Base-by-base conservation (phyloP, 2,888 invertebrate species). In the Tetranychus truncatus region DNA sequence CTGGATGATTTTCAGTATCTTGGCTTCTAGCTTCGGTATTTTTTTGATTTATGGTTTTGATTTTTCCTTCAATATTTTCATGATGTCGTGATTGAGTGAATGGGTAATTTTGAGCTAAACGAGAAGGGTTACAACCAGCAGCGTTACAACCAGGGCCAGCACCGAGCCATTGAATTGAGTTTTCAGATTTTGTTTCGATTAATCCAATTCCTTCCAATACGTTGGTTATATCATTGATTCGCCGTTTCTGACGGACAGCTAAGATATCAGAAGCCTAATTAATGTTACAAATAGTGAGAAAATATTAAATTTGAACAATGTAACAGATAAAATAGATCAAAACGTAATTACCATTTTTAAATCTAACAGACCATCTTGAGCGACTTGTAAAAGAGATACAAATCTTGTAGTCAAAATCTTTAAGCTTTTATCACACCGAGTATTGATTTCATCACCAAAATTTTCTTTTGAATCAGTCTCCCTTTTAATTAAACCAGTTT, bases 211-310 rank as follows among this genome's bases (percentile, higher is more conserved):
- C 94, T 85, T 94, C 94, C 74, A 94, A 85, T 4, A 94, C 94
- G 84, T 94, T 94, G 1, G 94, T 94, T 77, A 94, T 95, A 82
- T 94, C 94, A 82, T 94, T 94, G 80, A 93, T 94, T 81, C 93
- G 86, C 78, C 93, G 85, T 83, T 94, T 94, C 82, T 94, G 93
- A 74, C 84, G 80, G n/a, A 95, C 94, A 79, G 91, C 91, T 79
- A 95, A 83, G 78, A 89, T 86, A 84, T 94, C 91, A 9, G 93
- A 92, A 73, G 94, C 93, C 92, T 92, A 71, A 18, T 45, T 71
- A 21, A n/a, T n/a, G n/a, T n/a, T n/a, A n/a, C n/a, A n/a, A n/a
- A n/a, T n/a, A n/a, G n/a, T n/a, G n/a, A n/a, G 45, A 46, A 20
- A 71, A 75, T 7, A 1, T 1, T 72, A 20, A 21, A 76, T 15